Base-by-base conservation (phyloP, 1,140 invertebrate genomes). In the Melipona quadrifasciata region DNA sequence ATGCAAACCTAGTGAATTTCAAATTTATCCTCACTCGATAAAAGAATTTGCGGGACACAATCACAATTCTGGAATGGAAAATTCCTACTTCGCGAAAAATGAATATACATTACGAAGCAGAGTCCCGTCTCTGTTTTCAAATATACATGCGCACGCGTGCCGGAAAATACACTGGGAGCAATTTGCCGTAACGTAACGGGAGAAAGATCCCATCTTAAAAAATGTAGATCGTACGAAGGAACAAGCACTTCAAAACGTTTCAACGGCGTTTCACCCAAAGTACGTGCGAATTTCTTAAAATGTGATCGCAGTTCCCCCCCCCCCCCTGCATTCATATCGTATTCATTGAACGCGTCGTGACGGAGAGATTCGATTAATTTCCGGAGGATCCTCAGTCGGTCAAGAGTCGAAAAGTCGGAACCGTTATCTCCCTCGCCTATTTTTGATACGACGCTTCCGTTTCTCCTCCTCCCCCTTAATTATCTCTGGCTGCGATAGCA, bases 401-500 rank as follows among this genome's bases (percentile, higher is more conserved):
- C 27, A 55, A 61, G 58, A 19, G 0, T 2, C 31, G 51, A 39
- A n/a, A 58, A 47, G 39, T 65, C 58, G 17, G 51, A 27, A 79
- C 55, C 24, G 27, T 70, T 55, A 70, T 70, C 65, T 57, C 2
- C 51, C 19, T 11, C 11, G 24, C 12, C 0, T 51, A 65, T 81
- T 65, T 76, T 68, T 68, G 16, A 47, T 68, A 47, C 73, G 31
- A 12, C 12, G 6, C n/a, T 34, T 21, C 39, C 47, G 16, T 81
- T 17, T 67, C 27, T 34, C 31, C 86, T 80, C 70, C 86, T 84
- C 67, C 65, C 82, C 80, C 86, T 91, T 90, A 91, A 91, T 92
- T 92, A 92, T 92, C 91, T 92, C 82, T 82, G 39, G 39, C 85
- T 86, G 75, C 81, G 90, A 90, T 90, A 91, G 68, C 77, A 86